Conservation (phyloP, 2,113 vertebrate genomes). For the Poecilia latipinna region DNA sequence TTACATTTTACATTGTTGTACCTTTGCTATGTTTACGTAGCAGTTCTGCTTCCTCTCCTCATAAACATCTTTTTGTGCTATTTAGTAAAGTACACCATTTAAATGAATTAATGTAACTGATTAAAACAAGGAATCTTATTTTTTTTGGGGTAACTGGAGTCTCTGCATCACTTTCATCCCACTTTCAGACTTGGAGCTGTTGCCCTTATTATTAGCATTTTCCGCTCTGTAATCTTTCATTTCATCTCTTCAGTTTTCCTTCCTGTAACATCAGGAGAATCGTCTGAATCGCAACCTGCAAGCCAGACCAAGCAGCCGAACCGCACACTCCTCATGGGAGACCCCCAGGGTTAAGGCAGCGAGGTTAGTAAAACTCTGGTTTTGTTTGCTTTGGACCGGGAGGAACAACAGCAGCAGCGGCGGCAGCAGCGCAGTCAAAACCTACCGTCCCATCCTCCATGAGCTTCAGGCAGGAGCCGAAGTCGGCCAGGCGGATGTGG, state of each 20-base stretch:
- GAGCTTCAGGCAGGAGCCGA: constrained; percentile 97
- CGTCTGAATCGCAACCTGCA: constrained; percentile 48
- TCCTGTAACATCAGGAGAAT: constrained; percentile 33
- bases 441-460: constrained; percentile 98
- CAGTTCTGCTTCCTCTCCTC: too few species aligned
- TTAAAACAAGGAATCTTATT: too few species aligned
- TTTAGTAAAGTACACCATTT: neutral
- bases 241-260: constrained; percentile 22
- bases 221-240: constrained; percentile 27
- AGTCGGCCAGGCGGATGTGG: constrained; percentile 98
- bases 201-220: constrained; percentile 12
- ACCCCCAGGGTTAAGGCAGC: constrained; percentile 55
- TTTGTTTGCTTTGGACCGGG: constrained; percentile 58
- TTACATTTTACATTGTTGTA: too few species aligned
- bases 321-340: constrained; percentile 59
- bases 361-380: constrained; percentile 64
- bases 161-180: neutral
- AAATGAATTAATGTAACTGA: neutral
- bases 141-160: neutral
- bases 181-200: neutral
- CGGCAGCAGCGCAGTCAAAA: constrained; percentile 44
- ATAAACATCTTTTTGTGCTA: neutral
- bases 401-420: constrained; percentile 39
- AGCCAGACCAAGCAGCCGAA: constrained; percentile 43
- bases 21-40: too few species aligned